Evolutionary conservation across 2,888 invertebrate species (phyloP).

Genomic region (Agrochola lota): DNA sequence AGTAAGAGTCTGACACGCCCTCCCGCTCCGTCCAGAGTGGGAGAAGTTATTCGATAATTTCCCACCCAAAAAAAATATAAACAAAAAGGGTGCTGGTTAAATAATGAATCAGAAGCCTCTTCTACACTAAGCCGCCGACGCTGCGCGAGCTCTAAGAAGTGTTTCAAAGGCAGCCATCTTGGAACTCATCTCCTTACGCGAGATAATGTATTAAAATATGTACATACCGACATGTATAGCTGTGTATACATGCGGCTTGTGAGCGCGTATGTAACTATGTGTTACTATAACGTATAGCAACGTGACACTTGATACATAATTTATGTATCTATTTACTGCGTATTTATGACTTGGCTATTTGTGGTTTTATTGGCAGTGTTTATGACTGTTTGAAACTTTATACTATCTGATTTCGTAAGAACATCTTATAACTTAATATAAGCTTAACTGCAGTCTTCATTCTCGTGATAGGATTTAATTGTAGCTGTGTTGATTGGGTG

Average conservation of each 20-base stretch:
- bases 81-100: neutral
- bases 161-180: constrained; percentile 86
- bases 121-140: constrained; percentile 70
- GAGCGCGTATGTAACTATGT: constrained; percentile 34
- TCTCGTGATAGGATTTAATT: neutral
- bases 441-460: neutral
- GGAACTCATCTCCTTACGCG: constrained; percentile 87
- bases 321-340: constrained; percentile 26
- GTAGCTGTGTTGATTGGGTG: neutral
- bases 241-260: constrained; percentile 51
- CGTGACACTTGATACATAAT: constrained; percentile 54
- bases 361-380: constrained; percentile 51
- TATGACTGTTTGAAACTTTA: too few relatives aligned
- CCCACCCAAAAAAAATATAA: too few relatives aligned
- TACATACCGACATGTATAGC: constrained; percentile 64
- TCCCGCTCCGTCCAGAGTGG: too few relatives aligned
- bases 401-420: neutral
- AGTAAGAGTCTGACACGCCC: too few relatives aligned
- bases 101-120: constrained; percentile 57
- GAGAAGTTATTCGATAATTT: too few relatives aligned
- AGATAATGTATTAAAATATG: constrained; percentile 86
- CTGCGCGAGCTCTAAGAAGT: constrained; percentile 85
- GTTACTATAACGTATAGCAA: constrained; percentile 21
- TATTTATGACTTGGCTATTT: constrained; percentile 40
- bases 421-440: neutral